Evolutionary conservation across 2,888 invertebrate genomes (phyloP), one percentile per base, ranked within the genome.

Genomic region (Parochlus steinenii): DNA sequence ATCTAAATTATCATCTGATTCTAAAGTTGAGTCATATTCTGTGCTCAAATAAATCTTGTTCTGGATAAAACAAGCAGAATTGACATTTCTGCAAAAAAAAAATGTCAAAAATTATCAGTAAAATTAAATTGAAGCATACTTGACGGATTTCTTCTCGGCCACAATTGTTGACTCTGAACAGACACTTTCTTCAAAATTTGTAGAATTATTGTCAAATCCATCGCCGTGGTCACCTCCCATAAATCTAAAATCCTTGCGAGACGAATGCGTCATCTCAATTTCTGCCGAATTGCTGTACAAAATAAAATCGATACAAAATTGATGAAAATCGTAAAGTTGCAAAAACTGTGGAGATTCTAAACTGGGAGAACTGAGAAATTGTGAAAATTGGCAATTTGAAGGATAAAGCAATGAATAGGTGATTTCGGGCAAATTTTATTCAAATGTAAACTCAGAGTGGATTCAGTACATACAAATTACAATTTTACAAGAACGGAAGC

Each of bases 381-480:
- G 8, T 6, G 8, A 11, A 25, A 25, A 25, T n/a, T n/a, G n/a
- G n/a, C 25, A 25, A 25, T 12, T 25, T 25, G n/a, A 11, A 25
- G n/a, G 25, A 11, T 25, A 6, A 22, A 22, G n/a, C n/a, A n/a
- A n/a, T n/a, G n/a, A n/a, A n/a, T n/a, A n/a, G n/a, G n/a, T n/a
- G n/a, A n/a, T n/a, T n/a, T n/a, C n/a, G n/a, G n/a, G n/a, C n/a
- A n/a, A n/a, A n/a, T n/a, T n/a, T n/a, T n/a, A n/a, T n/a, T n/a
- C n/a, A n/a, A n/a, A n/a, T n/a, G n/a, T n/a, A n/a, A n/a, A n/a
- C n/a, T n/a, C n/a, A n/a, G n/a, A n/a, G n/a, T n/a, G n/a, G n/a
- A n/a, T n/a, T n/a, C n/a, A 24, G 30, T 36, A 30, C 30, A 36
- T 36, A 36, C 36, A 36, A 36, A 36, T 35, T 36, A 36, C 36